These are phyloP conservation scores for Aphidius gifuensis DNA, from an alignment of 1,140 invertebrate species.

Conservation along the genomic window DNA sequence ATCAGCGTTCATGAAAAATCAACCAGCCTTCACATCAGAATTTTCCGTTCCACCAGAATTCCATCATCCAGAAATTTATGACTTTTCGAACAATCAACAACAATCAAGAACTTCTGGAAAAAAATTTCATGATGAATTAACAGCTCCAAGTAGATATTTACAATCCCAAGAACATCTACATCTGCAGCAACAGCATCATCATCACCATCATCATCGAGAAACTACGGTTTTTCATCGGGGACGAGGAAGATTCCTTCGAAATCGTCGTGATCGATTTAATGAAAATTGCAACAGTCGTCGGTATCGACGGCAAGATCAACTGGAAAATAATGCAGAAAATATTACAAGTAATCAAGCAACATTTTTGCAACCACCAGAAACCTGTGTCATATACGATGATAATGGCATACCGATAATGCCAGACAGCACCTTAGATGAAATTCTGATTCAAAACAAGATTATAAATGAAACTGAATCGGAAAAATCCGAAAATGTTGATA, in stretches of 20 bases:
- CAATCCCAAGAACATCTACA: conserved; percentile 37
- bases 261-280: conserved; percentile 36
- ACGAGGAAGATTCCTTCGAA: conserved; percentile 36
- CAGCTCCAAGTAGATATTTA: background rate
- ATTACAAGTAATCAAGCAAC: conserved; percentile 26
- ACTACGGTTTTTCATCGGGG: conserved; percentile 35
- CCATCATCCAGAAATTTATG: conserved; percentile 36
- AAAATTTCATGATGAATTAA: too few relatives aligned
- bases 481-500: background rate
- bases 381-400: conserved; percentile 37
- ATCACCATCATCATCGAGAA: conserved; percentile 34
- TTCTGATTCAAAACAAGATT: conserved; percentile 13
- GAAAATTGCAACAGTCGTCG: conserved; percentile 42
- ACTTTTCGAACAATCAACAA: conserved; percentile 41
- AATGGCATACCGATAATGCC: conserved; percentile 37
- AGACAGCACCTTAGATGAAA: conserved; percentile 17
- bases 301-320: conserved; percentile 28
- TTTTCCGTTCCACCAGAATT: conserved; percentile 35
- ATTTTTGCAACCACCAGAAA: conserved; percentile 34
- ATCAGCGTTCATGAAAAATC: conserved; percentile 32
- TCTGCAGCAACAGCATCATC: conserved; percentile 26
- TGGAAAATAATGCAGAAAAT: conserved; percentile 25
- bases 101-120: background rate
- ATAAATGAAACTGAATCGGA: background rate
- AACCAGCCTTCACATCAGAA: conserved; percentile 31